These are phyloP conservation scores for Lasius fuliginosus DNA, from an alignment of 2,888 invertebrate species.

Conservation along the genomic window DNA sequence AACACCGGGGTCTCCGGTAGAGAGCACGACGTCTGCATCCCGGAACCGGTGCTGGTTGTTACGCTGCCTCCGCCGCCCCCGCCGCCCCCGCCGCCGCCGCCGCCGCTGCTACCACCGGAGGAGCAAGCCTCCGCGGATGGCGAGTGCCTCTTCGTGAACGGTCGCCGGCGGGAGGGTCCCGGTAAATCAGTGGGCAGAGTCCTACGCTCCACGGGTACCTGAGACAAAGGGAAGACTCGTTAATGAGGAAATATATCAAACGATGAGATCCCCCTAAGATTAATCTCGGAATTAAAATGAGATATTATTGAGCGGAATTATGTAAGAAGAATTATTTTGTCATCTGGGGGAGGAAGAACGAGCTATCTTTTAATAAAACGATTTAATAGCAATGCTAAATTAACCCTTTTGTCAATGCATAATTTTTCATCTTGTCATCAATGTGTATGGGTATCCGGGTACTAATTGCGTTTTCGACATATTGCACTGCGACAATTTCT, in stretches of 20 bases:
- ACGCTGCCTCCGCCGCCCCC: slow-evolving; percentile 87
- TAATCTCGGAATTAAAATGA: slow-evolving; percentile 7
- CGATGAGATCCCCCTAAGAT: background rate
- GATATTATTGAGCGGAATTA: background rate
- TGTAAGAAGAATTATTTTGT: background rate
- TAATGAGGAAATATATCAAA: background rate
- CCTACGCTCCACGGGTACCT: slow-evolving; percentile 89
- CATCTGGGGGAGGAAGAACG: background rate
- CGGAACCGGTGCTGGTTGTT: slow-evolving; percentile 83
- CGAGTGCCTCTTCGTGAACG: slow-evolving; percentile 86
- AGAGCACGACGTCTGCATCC: slow-evolving; percentile 94
- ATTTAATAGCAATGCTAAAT: background rate
- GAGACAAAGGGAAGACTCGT: slow-evolving; percentile 52
- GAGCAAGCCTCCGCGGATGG: slow-evolving; percentile 94
- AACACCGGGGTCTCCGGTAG: slow-evolving; percentile 96
- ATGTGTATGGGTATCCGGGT: too few species aligned
- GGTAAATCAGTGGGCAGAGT: slow-evolving; percentile 92
- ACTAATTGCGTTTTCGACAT: too few species aligned
- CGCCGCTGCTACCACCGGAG: slow-evolving; percentile 93
- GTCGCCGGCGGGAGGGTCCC: slow-evolving; percentile 87
- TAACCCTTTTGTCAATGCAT: too few species aligned
- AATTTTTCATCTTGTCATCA: too few species aligned
- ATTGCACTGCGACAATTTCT: too few species aligned
- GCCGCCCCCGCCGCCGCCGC: slow-evolving; percentile 89
- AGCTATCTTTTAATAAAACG: background rate